Conservation (phyloP, 2,113 vertebrate genomes). For the Megaceryle torquata region DNA sequence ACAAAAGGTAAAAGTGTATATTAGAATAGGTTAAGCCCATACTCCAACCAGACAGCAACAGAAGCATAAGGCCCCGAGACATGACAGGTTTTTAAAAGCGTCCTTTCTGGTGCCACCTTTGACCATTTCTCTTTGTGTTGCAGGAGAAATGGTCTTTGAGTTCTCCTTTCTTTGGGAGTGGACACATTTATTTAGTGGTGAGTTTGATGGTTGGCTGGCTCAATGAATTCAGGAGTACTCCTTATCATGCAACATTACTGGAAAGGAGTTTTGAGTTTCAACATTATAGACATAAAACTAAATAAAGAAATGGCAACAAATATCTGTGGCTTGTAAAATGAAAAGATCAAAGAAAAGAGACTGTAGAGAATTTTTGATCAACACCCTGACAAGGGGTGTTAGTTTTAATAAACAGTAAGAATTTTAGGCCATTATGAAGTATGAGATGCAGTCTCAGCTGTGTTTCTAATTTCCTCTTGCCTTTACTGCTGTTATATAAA, state of each 20-base stretch:
- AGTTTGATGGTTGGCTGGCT: neutral
- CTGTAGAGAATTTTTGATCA: slow-evolving; percentile 68
- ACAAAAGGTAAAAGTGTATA: slow-evolving; percentile 69
- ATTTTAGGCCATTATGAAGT: slow-evolving; percentile 74
- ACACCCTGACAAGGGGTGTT: slow-evolving; percentile 71
- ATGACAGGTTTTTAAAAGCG: neutral
- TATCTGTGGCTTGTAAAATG: slow-evolving; percentile 53
- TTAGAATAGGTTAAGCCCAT: slow-evolving; percentile 53
- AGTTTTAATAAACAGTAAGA: slow-evolving; percentile 79
- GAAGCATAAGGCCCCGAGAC: neutral
- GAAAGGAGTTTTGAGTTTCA: slow-evolving; percentile 24
- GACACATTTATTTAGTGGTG: neutral
- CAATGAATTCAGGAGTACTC: slow-evolving; percentile 7
- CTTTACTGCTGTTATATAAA: slow-evolving; percentile 78
- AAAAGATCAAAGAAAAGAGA: slow-evolving; percentile 67
- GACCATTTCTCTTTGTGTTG: neutral
- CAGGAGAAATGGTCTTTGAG: neutral
- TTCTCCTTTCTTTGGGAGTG: neutral
- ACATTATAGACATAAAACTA: slow-evolving; percentile 48
- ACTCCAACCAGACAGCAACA: neutral
- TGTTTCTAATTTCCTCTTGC: slow-evolving; percentile 79
- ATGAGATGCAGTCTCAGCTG: slow-evolving; percentile 67
- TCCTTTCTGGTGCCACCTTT: neutral
- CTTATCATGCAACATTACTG: neutral
- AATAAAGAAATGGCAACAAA: slow-evolving; percentile 53